phyloP scores from a whole-genome alignment of 2,113 vertebrate species.

The Formicarius rufipectus region DNA sequence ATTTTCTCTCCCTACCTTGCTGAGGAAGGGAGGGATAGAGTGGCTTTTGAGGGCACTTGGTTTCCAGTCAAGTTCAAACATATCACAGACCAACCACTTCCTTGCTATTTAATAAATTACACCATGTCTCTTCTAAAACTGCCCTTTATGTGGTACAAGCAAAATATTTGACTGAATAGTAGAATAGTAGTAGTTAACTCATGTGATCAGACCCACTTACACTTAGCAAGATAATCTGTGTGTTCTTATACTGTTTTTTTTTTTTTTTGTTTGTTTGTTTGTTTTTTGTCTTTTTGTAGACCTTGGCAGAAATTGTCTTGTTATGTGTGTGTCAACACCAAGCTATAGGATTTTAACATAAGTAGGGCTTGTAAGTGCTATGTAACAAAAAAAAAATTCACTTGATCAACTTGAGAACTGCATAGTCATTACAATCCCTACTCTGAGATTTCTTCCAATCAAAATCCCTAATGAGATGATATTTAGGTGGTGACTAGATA shows the following conservation, averaged over 20 bases:
- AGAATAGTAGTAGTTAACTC: neutral
- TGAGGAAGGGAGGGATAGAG: neutral
- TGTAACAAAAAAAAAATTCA: neutral
- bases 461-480: neutral
- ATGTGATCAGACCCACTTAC: neutral
- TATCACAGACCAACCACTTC: neutral
- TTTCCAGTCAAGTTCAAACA: neutral
- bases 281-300: neutral
- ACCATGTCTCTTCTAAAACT: neutral
- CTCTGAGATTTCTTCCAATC: neutral
- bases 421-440: neutral
- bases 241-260: neutral
- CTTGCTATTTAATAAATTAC: neutral
- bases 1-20: neutral
- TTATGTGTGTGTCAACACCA: neutral
- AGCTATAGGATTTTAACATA: neutral
- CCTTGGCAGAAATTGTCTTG: neutral
- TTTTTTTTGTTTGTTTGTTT: too few species aligned
- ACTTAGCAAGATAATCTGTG: neutral
- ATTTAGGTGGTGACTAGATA: neutral
- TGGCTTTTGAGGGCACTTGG: neutral
- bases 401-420: neutral
- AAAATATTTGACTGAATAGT: neutral
- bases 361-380: neutral
- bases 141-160: neutral